Percentiles rank a stretch among this genome's conserved stretches.
Conservation (phyloP, 1,140 invertebrate genomes). For the Drosophila melanica region DNA sequence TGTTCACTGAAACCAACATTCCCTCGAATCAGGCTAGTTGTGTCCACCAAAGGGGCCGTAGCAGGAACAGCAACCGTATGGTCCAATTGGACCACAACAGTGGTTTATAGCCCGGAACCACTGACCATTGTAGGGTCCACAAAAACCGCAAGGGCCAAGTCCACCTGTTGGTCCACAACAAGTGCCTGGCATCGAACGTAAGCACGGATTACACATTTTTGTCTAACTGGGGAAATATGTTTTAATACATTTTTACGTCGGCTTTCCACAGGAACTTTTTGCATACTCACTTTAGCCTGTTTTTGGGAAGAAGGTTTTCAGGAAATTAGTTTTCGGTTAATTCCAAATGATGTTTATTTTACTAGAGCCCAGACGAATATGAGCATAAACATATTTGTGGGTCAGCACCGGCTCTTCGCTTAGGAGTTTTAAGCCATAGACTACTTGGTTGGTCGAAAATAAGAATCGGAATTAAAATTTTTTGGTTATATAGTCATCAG, state of each 20-base stretch:
- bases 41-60: conserved; percentile 66
- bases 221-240: neutral
- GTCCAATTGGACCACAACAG: conserved; percentile 67
- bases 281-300: conserved; percentile 57
- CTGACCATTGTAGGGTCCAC: conserved; percentile 69
- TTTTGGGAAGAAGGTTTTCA: conserved; percentile 66
- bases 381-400: neutral
- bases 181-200: conserved; percentile 66
- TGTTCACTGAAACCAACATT: conserved; percentile 44
- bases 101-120: conserved; percentile 67
- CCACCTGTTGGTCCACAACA: conserved; percentile 71
- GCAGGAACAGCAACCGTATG: conserved; percentile 68
- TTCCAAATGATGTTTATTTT: conserved; percentile 46
- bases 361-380: conserved; percentile 43
- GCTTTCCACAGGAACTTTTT: too few relatives aligned
- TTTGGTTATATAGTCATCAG: too few relatives aligned
- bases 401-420: neutral
- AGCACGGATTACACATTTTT: conserved; percentile 66
- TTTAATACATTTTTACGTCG: too few relatives aligned
- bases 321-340: conserved; percentile 21
- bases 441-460: neutral
- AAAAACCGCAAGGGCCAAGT: conserved; percentile 62
- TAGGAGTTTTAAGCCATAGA: conserved; percentile 9
- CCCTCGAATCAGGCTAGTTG: conserved; percentile 68
- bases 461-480: too few relatives aligned